Conservation (phyloP, 2,113 vertebrate genomes). For the Sinocyclocheilus grahami region DNA sequence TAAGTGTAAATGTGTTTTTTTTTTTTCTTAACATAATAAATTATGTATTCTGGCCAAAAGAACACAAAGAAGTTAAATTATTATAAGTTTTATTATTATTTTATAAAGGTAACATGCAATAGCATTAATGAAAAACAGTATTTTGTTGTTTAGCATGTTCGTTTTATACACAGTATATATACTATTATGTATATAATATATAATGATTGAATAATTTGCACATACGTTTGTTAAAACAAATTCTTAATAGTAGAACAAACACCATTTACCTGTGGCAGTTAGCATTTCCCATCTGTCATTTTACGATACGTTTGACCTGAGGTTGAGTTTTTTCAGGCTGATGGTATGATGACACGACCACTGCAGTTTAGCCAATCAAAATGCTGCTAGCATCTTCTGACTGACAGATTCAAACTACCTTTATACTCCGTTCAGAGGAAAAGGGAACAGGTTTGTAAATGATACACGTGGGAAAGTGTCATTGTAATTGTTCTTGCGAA, state of each 20-base stretch:
- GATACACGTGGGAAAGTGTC: not conserved
- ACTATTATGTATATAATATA: not conserved
- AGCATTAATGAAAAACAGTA: not conserved
- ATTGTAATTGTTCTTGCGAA: not conserved
- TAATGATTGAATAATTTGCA: not conserved
- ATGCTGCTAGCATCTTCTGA: not conserved
- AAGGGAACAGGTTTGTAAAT: not conserved
- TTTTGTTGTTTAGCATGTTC: not conserved
- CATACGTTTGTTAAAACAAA: not conserved
- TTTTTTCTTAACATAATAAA: too few species aligned
- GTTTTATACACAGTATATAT: not conserved
- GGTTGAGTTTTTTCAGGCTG: not conserved
- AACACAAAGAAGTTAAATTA: too few species aligned
- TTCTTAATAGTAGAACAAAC: not conserved
- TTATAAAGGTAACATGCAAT: not conserved
- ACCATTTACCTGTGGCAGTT: not conserved
- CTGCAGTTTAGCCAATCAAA: not conserved
- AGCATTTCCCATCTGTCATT: not conserved
- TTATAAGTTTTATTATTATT: too few species aligned
- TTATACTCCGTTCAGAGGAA: not conserved
- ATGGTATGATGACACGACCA: not conserved
- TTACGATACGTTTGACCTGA: not conserved
- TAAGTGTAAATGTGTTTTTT: too few species aligned
- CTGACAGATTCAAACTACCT: constrained; percentile 2
- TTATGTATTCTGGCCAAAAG: too few species aligned